Percentiles rank a stretch among this genome's conserved stretches.
Evolutionary conservation across 2,797 vertebrate genomes (phyloP).

Genomic region (Syngnathus acus): DNA sequence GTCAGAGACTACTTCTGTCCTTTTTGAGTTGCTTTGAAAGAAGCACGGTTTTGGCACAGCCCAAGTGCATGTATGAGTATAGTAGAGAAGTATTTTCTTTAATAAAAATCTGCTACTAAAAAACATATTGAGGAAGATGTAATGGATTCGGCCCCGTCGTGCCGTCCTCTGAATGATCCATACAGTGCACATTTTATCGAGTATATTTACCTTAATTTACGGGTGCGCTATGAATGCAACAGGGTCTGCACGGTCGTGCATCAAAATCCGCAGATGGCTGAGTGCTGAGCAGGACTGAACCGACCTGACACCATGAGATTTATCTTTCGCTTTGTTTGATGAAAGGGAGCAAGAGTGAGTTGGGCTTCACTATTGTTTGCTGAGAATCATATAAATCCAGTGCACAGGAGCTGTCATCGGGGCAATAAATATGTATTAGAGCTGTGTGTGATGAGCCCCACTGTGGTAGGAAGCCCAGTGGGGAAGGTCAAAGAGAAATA

Average conservation of each 20-base stretch:
- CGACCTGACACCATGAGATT: conserved; percentile 31
- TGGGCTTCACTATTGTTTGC: conserved; percentile 57
- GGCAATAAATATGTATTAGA: conserved; percentile 61
- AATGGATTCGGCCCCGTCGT: not conserved
- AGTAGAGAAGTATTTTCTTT: too few relatives aligned
- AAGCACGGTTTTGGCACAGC: too few relatives aligned
- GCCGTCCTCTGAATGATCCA: not conserved
- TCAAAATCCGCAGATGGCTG: conserved; percentile 35
- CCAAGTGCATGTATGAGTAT: too few relatives aligned
- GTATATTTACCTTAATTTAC: conserved; percentile 40
- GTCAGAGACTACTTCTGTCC: too few relatives aligned
- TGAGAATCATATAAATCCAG: conserved; percentile 53
- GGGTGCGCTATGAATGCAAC: conserved; percentile 10
- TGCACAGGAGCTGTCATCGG: conserved; percentile 39
- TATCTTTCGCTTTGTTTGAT: conserved; percentile 40
- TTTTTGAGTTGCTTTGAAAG: too few relatives aligned
- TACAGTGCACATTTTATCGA: conserved; percentile 27
- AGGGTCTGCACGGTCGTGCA: conserved; percentile 10
- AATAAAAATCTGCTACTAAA: too few relatives aligned
- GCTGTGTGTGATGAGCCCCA: conserved; percentile 49
- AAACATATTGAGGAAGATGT: not conserved
- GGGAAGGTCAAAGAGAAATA: conserved; percentile 57
- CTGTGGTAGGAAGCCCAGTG: conserved; percentile 48
- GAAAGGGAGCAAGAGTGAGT: conserved; percentile 37
- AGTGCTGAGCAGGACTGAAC: conserved; percentile 25